Evolutionary conservation across 2,888 invertebrate species (phyloP), one percentile per base, ranked within the genome.

Genomic region (Thecophora atra): DNA sequence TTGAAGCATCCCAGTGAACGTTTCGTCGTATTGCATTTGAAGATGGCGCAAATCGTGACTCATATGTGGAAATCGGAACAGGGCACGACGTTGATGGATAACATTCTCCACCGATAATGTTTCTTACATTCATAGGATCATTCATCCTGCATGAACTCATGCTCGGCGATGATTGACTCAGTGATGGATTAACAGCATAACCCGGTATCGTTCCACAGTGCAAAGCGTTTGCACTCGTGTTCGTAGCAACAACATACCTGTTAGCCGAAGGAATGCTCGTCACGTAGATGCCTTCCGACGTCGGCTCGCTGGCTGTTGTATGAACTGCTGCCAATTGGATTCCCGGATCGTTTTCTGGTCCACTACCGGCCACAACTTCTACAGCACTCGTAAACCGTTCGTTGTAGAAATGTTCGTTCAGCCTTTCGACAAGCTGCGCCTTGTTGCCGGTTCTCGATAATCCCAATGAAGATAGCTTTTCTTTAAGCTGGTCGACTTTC

Each of bases 201-300:
- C n/a, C n/a, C n/a, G n/a, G 44, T 44, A 44, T 44, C 44, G 44
- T 44, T 44, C 44, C 44, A 44, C 44, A 44, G 44, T 44, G 44
- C 8, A 44, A 13, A 44, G 13, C 44, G 44, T 44, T 44, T 44
- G 44, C 44, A 7, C 44, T 44, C n/a, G 44, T 13, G 44, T 11
- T 44, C 44, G 7, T 44, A 44, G 44, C 44, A 44, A 44, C 44
- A 44, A 44, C 44, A 44, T 44, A 44, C 44, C 44, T 44, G 44
- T 44, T 13, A 44, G 44, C 44, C 44, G 44, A 44, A 44, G 44
- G 44, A 44, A 44, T 44, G 13, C 44, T 44, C 44, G 44, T 11
- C 44, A 44, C 44, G 44, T 44, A 44, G 13, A 44, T 44, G 44
- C 7, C 13, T 44, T 13, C 44, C 44, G 13, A 44, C 44, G 44